Evolutionary conservation across 2,113 vertebrate genomes (phyloP).

Genomic region (Ceyx margarethae): DNA sequence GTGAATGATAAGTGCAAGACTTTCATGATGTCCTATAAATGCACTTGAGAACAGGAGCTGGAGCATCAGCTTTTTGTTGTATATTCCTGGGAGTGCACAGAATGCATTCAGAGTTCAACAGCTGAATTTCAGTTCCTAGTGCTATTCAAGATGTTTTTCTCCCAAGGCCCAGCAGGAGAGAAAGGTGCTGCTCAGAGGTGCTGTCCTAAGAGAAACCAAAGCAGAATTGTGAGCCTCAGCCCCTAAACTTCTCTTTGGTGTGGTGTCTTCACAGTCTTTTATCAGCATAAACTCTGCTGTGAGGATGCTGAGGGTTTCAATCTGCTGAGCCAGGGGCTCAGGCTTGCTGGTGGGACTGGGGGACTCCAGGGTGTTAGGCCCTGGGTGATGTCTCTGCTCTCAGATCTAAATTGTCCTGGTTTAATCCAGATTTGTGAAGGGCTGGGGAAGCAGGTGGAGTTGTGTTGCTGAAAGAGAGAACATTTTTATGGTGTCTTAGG

Average conservation of each 20-base stretch:
- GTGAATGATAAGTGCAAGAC: neutral
- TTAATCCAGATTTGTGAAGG: neutral
- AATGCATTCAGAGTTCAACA: neutral
- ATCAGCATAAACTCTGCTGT: neutral
- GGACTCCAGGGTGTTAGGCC: neutral
- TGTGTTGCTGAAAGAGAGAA: neutral
- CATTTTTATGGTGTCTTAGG: neutral
- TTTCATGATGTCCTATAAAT: neutral
- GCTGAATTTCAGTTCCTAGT: neutral
- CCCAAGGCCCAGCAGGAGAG: neutral
- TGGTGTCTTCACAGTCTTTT: neutral
- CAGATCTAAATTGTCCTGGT: neutral
- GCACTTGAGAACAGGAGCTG: neutral
- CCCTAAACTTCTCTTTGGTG: neutral
- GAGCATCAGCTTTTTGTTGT: neutral
- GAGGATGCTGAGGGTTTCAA: neutral
- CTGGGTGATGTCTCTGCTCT: rapidly evolving
- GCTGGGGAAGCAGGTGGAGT: neutral
- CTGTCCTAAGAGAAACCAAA: neutral
- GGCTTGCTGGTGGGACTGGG: neutral
- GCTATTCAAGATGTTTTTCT: neutral
- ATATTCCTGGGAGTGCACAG: neutral
- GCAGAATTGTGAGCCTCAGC: neutral
- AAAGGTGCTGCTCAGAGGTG: neutral
- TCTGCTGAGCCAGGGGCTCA: neutral